Evolutionary conservation across 92 coral and sea anemone genomes (phyloP), one percentile per base, ranked within the genome.

Genomic region (Epizoanthus stellaris): DNA sequence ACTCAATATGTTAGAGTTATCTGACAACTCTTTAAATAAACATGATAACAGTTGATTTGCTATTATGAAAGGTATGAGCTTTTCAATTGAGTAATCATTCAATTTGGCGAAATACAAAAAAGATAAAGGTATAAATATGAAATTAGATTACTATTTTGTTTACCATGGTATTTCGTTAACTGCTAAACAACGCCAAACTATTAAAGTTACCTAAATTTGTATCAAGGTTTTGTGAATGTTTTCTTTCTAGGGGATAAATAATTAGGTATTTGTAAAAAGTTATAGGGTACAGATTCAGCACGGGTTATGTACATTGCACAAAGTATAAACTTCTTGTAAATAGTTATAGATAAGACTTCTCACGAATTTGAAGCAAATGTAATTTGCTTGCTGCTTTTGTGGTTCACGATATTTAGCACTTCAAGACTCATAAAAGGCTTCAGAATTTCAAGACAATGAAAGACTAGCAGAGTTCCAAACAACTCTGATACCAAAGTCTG

Each of bases 341-440:
- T 15, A 76, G 56, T 17, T 76, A n/a, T 16, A 76, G 34, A 23
- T 58, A 17, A 19, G 56, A 30, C 40, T 59, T 60, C 47, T 36
- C 80, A 42, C 19, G 57, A 16, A 63, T 63, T 42, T 13, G 40
- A 30, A 79, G 23, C 30, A 63, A 79, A 63, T 20, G 25, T 79
- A 61, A 43, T 36, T 20, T 63, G 72, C 72, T 40, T 43, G 38
- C 42, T 62, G 58, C 61, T 77, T 77, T 79, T 79, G 49, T 61
- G 61, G 43, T 21, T 8, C 11, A 73, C 45, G 54, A 73, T 25
- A 47, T 19, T 16, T 17, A 60, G 65, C 39, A 15, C 73, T 38
- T 6, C 43, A 38, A 68, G 52, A 5, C 9, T 11, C 3, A 9
- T 9, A 52, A 52, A 52, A 11, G 56, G 14, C 10, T 52, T 52